Percentiles rank a stretch among this genome's conserved stretches.
Evolutionary conservation across 2,113 vertebrate genomes (phyloP).

Genomic region (Nansenia antarctica): DNA sequence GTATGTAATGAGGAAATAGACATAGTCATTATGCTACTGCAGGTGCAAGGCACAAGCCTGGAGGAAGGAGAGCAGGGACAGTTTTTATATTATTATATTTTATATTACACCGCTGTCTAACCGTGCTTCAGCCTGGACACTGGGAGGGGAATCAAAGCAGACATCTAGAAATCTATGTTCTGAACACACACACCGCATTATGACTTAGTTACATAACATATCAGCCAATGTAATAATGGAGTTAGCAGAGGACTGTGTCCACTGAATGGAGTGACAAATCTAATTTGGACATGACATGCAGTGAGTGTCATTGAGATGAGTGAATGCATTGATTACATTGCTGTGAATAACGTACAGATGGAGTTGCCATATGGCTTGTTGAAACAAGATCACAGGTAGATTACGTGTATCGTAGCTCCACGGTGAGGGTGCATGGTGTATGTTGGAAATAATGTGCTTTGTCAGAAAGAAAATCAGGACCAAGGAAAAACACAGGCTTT

Average conservation of each 20-base stretch:
- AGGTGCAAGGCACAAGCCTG: too few relatives aligned
- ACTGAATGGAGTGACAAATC: not conserved
- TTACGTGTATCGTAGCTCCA: not conserved
- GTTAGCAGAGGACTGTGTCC: not conserved
- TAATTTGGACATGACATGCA: slow-evolving; percentile 8
- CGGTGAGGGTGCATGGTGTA: not conserved
- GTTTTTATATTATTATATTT: too few relatives aligned
- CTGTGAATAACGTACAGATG: not conserved
- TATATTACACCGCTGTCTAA: too few relatives aligned
- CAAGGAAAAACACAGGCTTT: not conserved
- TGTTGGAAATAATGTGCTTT: not conserved
- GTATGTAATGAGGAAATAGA: too few relatives aligned
- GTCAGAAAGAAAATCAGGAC: not conserved
- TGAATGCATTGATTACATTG: not conserved
- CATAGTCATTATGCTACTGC: too few relatives aligned
- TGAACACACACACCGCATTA: not conserved
- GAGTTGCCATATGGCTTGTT: slow-evolving; percentile 5
- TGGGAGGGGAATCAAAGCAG: slow-evolving; percentile 5
- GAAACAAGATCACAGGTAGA: slow-evolving; percentile 4
- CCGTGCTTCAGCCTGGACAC: not conserved
- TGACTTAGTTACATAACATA: not conserved
- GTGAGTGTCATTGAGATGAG: slow-evolving; percentile 7
- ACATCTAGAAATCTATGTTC: slow-evolving; percentile 22
- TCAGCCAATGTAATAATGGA: not conserved
- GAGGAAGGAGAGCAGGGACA: too few relatives aligned